Evolutionary conservation across 1,140 invertebrate genomes (phyloP), one percentile per base, ranked within the genome.

Genomic region (Drosophila mojavensis): DNA sequence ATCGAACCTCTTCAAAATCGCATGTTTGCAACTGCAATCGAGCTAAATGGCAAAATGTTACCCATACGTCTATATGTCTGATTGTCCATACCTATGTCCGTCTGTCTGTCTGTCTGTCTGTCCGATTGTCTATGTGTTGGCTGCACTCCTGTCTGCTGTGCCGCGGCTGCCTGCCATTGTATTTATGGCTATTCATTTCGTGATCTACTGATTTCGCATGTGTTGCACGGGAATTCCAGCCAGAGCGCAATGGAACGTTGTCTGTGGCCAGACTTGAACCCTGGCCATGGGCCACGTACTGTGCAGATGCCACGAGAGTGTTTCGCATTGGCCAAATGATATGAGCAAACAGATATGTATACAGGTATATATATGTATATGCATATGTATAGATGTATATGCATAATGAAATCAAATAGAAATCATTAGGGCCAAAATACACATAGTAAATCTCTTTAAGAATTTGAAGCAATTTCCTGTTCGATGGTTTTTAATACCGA

Each of bases 141-240:
- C 51, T 45, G 20, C 36, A 7, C 26, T 36, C 47, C 61, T 78
- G 73, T 63, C 65, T 43, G 28, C 58, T 77, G 72, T 53, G 60
- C 45, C 63, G 68, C 61, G 71, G 47, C 60, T 53, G 65, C 50
- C 70, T 76, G 84, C 65, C 83, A 83, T 89, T 89, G 83, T 86
- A 86, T 86, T 86, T 86, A 86, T 86, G 83, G 83, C 83, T 79
- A 86, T 86, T 86, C 83, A 86, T 86, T 86, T 86, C 83, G 83
- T 86, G 83, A 86, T 86, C 83, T 86, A 83, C 83, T 88, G 84
- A 86, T 86, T 86, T 86, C 83, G 84, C 83, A 86, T 86, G 83
- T 86, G 83, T 83, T 89, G 84, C 84, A 83, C 78, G 83, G 76
- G 83, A 86, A 88, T 86, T 70, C 76, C 65, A 74, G 41, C 75